Conservation (phyloP, 2,113 vertebrate genomes). For the Calyptomena viridis region DNA sequence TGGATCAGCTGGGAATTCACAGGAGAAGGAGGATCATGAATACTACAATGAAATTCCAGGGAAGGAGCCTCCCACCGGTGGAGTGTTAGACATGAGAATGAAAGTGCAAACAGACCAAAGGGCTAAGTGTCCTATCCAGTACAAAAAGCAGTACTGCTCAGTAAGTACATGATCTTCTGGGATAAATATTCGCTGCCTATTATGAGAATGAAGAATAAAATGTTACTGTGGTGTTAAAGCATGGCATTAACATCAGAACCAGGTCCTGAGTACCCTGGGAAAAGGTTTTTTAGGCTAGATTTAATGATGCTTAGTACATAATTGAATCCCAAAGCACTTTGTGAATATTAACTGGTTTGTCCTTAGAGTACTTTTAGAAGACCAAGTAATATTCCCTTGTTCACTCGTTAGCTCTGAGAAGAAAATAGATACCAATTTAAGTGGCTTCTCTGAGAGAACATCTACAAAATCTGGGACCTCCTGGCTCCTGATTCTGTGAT, state of each 20-base stretch:
- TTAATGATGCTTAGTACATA: conserved; percentile 52
- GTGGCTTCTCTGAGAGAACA: conserved; percentile 13
- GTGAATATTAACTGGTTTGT: conserved; percentile 56
- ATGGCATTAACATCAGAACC: conserved; percentile 24
- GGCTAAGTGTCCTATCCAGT: conserved; percentile 45
- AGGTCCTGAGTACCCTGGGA: conserved; percentile 27
- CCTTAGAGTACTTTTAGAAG: conserved; percentile 49
- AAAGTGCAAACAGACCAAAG: conserved; percentile 58
- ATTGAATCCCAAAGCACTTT: conserved; percentile 55
- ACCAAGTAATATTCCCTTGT: conserved; percentile 40
- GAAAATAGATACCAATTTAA: conserved; percentile 26
- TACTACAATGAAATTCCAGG: conserved; percentile 89
- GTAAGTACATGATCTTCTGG: conserved; percentile 55
- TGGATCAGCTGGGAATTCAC: conserved; percentile 49
- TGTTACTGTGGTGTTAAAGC: conserved; percentile 20
- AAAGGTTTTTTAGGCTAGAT: conserved; percentile 25
- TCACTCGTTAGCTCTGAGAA: conserved; percentile 12
- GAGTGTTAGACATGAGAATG: conserved; percentile 71
- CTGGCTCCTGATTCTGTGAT: not conserved
- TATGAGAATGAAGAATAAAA: not conserved
- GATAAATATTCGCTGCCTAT: not conserved
- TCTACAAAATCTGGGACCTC: conserved; percentile 22
- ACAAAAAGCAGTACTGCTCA: conserved; percentile 66
- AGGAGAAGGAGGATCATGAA: conserved; percentile 69
- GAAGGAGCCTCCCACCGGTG: conserved; percentile 77